Evolutionary conservation across 2,113 vertebrate genomes (phyloP).

Genomic region (Campylomormyrus tamandua): DNA sequence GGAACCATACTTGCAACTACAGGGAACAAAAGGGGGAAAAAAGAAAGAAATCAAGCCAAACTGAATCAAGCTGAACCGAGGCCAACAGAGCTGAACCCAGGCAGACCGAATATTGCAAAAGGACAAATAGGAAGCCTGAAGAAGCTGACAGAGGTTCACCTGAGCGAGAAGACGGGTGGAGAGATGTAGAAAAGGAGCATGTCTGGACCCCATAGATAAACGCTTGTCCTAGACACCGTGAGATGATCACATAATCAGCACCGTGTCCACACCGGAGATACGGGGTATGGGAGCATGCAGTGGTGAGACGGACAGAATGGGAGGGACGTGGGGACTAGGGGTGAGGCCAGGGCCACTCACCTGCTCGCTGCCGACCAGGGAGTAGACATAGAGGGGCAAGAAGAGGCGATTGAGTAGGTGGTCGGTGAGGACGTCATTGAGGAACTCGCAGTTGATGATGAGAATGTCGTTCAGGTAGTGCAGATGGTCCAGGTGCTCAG

Average conservation of each 20-base stretch:
- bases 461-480: constrained; percentile 98
- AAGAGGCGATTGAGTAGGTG: constrained; percentile 95
- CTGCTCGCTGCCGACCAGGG: constrained; percentile 79
- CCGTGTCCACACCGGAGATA: neutral
- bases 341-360: constrained; percentile 41
- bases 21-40: neutral
- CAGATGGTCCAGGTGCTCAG: constrained; percentile 93
- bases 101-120: neutral
- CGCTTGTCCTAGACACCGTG: constrained; percentile 23
- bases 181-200: constrained; percentile 20
- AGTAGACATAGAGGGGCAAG: constrained; percentile 91
- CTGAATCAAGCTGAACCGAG: neutral
- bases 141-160: constrained; percentile 14
- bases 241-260: constrained; percentile 21
- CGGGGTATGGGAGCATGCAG: neutral
- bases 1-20: neutral
- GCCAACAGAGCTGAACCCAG: neutral
- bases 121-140: neutral
- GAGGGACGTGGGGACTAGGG: neutral
- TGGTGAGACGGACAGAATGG: neutral
- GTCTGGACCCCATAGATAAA: constrained; percentile 20
- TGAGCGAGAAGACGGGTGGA: constrained; percentile 15
- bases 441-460: constrained; percentile 96
- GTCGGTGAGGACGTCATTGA: constrained; percentile 94
- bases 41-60: neutral